These are phyloP conservation scores for Aphrophora alni DNA, from an alignment of 2,888 invertebrate genomes.

Conservation along the genomic window DNA sequence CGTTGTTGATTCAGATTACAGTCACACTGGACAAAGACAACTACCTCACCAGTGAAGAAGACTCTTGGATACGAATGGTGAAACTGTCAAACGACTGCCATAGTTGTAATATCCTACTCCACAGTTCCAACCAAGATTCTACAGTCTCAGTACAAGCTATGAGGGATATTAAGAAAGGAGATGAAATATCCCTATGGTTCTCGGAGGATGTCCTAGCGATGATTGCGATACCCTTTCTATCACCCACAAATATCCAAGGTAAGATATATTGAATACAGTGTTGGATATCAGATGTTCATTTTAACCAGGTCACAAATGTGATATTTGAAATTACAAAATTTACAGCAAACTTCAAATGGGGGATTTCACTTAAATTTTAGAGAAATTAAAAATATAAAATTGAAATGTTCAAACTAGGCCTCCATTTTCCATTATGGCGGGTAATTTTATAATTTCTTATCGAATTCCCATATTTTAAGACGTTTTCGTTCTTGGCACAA, in stretches of 20 bases:
- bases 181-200: slow-evolving; percentile 83
- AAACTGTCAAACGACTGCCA: slow-evolving; percentile 66
- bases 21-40: background rate
- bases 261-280: no score
- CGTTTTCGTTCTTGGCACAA: no score
- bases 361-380: no score
- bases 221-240: slow-evolving; percentile 78
- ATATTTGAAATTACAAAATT: no score
- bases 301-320: no score
- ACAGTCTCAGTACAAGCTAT: slow-evolving; percentile 59
- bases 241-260: slow-evolving; percentile 84
- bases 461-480: no score
- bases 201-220: slow-evolving; percentile 75
- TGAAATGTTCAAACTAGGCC: no score
- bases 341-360: no score
- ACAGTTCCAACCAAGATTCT: slow-evolving; percentile 47
- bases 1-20: background rate
- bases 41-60: background rate
- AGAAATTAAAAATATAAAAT: no score
- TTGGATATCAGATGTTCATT: no score
- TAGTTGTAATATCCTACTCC: slow-evolving; percentile 66
- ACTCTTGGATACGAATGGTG: slow-evolving; percentile 9
- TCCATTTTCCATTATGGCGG: no score
- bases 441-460: no score
- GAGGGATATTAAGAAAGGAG: slow-evolving; percentile 64